Percentiles rank a stretch among this genome's conserved stretches.
Conservation (phyloP, 2,888 invertebrate species). For the Cheilosia vulpina region DNA sequence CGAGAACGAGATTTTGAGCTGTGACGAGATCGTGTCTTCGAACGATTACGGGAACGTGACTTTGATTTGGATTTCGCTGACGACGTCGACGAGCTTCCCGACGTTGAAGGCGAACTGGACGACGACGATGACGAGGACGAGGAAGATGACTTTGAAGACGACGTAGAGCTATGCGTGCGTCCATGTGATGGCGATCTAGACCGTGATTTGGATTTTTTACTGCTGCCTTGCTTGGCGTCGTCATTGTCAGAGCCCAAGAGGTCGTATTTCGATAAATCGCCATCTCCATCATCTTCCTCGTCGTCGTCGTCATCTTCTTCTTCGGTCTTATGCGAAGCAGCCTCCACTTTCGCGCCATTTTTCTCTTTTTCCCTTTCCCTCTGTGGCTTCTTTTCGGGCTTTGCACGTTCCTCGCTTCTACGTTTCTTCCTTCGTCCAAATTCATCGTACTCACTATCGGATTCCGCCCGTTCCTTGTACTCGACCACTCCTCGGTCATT, state of each 20-base stretch:
- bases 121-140: constrained; percentile 79
- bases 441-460: constrained; percentile 98
- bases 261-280: constrained; percentile 91
- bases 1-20: constrained; percentile 75
- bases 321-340: constrained; percentile 79
- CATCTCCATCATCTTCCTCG: constrained; percentile 86
- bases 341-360: constrained; percentile 39
- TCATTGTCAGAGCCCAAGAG: constrained; percentile 86
- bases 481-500: constrained; percentile 98
- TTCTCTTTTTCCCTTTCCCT: constrained; percentile 36
- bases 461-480: constrained; percentile 94
- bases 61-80: constrained; percentile 62
- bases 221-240: constrained; percentile 42
- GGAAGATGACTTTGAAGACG: constrained; percentile 77
- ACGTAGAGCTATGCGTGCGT: constrained; percentile 66
- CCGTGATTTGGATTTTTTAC: constrained; percentile 63
- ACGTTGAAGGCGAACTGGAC: constrained; percentile 76
- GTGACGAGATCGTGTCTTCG: constrained; percentile 74
- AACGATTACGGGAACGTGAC: constrained; percentile 74
- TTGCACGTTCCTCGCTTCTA: constrained; percentile 77
- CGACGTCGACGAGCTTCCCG: constrained; percentile 53
- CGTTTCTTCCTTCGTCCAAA: constrained; percentile 89
- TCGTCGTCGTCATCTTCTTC: constrained; percentile 84
- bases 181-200: constrained; percentile 69
- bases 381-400: constrained; percentile 83